Percentiles rank a stretch among this genome's conserved stretches.
Evolutionary conservation across 2,113 vertebrate species (phyloP).

Genomic region (Hydrolagus affinis): DNA sequence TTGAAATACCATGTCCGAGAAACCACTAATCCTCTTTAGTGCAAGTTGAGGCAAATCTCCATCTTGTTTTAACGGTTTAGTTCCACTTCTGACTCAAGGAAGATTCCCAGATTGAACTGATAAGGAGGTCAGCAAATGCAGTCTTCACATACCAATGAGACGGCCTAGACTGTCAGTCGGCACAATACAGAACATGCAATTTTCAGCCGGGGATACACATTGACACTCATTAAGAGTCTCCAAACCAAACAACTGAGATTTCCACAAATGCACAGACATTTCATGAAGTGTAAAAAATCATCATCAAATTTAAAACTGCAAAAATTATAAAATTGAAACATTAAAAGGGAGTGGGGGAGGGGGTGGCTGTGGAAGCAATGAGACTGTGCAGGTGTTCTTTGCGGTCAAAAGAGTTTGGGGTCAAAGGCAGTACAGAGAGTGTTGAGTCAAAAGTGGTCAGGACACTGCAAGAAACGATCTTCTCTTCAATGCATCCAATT

Average conservation of each 20-base stretch:
- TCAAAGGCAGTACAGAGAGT: too few relatives aligned
- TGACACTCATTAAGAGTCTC: background rate
- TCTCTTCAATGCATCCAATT: too few relatives aligned
- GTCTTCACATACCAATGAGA: background rate
- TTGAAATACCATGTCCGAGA: background rate
- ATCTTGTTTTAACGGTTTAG: background rate
- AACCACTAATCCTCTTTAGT: conserved; percentile 11
- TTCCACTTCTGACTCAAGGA: background rate
- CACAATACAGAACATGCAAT: too few relatives aligned
- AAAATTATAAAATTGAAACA: too few relatives aligned
- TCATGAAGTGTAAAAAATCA: too few relatives aligned
- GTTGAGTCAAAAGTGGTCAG: too few relatives aligned
- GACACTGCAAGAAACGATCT: too few relatives aligned
- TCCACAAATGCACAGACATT: too few relatives aligned
- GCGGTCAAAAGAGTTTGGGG: too few relatives aligned
- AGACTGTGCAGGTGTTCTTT: too few relatives aligned
- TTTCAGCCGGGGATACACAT: background rate
- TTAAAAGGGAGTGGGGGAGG: background rate
- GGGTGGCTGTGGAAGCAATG: background rate
- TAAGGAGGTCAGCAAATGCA: background rate
- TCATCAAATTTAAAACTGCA: too few relatives aligned
- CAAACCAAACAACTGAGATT: background rate
- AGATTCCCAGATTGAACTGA: background rate
- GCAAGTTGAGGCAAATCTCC: background rate
- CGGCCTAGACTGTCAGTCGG: too few relatives aligned